These are phyloP conservation scores for Lycocerus yunnanus DNA, from an alignment of 2,888 invertebrate species.

Conservation along the genomic window DNA sequence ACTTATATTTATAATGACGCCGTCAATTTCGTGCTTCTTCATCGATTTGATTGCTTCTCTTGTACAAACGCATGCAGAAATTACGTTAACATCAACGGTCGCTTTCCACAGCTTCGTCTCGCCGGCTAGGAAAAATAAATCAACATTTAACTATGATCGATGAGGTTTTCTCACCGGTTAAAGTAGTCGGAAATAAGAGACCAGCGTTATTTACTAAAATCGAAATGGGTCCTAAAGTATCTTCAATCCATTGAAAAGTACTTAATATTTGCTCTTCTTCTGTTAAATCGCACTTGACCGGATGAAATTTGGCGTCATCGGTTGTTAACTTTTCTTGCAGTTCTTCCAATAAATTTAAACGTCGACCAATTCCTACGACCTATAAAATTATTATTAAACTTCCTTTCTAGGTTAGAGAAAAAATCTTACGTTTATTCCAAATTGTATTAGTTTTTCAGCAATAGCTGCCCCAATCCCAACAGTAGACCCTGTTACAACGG, in stretches of 20 bases:
- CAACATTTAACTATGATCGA: not conserved
- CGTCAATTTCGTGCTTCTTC: conserved; percentile 35
- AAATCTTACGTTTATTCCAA: conserved; percentile 23
- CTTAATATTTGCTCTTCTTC: conserved; percentile 20
- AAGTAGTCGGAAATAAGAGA: conserved; percentile 9
- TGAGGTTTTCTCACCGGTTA: conserved; percentile 3
- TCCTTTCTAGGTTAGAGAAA: not conserved
- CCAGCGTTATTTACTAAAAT: conserved; percentile 23
- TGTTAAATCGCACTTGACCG: conserved; percentile 16
- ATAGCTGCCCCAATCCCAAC: conserved; percentile 22
- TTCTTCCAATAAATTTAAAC: conserved; percentile 11
- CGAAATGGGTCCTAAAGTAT: conserved; percentile 14
- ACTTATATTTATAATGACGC: conserved; percentile 19
- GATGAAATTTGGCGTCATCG: conserved; percentile 15
- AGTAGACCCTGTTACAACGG: conserved; percentile 19
- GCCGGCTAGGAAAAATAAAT: conserved; percentile 24
- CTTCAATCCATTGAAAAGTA: conserved; percentile 23
- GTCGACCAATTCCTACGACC: conserved; percentile 22
- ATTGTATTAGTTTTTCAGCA: conserved; percentile 21
- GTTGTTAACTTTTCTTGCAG: conserved; percentile 10
- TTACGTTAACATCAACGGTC: conserved; percentile 40
- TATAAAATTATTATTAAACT: not conserved
- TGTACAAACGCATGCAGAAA: conserved; percentile 34
- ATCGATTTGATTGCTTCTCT: conserved; percentile 37
- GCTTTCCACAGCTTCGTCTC: conserved; percentile 35